These are phyloP conservation scores for Neostethus bicornis DNA, from an alignment of 2,797 vertebrate genomes.

Conservation along the genomic window DNA sequence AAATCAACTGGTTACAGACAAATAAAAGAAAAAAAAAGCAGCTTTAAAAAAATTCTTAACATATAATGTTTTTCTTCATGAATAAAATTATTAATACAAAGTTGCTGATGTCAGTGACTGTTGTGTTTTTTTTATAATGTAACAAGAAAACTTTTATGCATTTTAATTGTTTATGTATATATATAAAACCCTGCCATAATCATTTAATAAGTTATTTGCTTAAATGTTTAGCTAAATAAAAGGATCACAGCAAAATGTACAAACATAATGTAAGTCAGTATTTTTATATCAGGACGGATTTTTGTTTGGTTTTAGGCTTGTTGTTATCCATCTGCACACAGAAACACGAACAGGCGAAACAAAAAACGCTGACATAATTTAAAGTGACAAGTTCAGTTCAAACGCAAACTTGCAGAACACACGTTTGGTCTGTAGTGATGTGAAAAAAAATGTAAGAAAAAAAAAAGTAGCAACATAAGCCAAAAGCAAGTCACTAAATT, in stretches of 20 bases:
- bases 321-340: constrained; percentile 18
- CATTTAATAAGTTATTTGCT: neutral
- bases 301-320: constrained; percentile 26
- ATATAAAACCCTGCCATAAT: neutral
- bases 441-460: neutral
- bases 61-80: neutral
- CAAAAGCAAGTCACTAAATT: neutral
- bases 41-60: neutral
- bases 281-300: constrained; percentile 9
- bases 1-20: too few species aligned
- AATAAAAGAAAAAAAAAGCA: too few species aligned
- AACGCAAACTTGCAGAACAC: neutral
- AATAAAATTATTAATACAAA: neutral
- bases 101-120: neutral
- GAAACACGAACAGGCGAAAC: neutral
- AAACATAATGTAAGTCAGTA: constrained; percentile 1
- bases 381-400: constrained; percentile 18
- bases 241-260: neutral
- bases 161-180: neutral
- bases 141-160: neutral
- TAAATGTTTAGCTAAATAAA: neutral
- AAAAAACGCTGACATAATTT: constrained; percentile 19
- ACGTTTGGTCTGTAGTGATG: neutral
- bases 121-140: neutral
- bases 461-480: neutral